Evolutionary conservation across 2,888 invertebrate species (phyloP).

Genomic region (Lacanobia oleracea): DNA sequence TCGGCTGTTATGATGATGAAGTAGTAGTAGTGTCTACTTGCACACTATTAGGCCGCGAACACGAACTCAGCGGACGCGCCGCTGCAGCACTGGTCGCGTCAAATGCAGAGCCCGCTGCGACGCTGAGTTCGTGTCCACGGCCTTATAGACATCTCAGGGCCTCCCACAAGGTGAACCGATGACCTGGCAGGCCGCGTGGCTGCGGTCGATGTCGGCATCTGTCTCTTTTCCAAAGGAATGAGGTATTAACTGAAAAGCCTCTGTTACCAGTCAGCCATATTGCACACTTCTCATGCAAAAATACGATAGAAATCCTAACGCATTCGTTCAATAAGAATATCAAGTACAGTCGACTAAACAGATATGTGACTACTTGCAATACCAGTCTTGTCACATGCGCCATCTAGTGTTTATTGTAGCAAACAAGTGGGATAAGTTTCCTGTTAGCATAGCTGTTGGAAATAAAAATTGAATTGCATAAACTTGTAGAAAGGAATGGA

Average conservation of each 20-base stretch:
- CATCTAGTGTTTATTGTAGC: conserved; percentile 31
- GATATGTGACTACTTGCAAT: not conserved
- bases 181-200: too few species aligned
- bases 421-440: not conserved
- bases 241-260: not conserved
- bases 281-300: not conserved
- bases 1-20: too few species aligned
- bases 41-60: too few species aligned
- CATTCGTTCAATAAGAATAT: not conserved
- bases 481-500: not conserved
- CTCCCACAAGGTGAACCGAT: too few species aligned
- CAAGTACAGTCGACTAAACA: conserved; percentile 20
- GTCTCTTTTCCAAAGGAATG: not conserved
- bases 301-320: not conserved
- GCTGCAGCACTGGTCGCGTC: too few species aligned
- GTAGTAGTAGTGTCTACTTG: too few species aligned
- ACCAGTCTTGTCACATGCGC: not conserved
- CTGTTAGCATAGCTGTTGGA: conserved; percentile 17
- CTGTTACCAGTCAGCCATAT: too few species aligned
- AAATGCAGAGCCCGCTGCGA: too few species aligned
- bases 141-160: too few species aligned
- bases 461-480: conserved; percentile 16
- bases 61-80: too few species aligned
- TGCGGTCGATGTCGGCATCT: too few species aligned
- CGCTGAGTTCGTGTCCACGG: too few species aligned